Base-by-base conservation (phyloP, 2,888 invertebrate genomes). In the Polydrusus cervinus region DNA sequence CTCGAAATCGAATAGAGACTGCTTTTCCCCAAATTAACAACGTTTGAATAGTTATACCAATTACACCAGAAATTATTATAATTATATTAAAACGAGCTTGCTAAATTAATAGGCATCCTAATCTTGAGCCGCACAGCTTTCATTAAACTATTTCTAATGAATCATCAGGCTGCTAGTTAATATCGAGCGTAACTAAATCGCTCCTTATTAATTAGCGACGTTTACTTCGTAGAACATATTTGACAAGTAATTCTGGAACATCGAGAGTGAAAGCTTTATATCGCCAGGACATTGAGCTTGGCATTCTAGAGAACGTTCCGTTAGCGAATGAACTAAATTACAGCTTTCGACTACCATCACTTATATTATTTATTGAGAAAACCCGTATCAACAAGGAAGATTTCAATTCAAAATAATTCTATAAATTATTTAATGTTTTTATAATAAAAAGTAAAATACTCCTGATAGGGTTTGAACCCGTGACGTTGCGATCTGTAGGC, bases 301-400 rank as follows among this genome's bases (percentile, higher is more conserved):
- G 30, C 55, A 55, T 10, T 11, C 55, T 14, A n/a, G 11, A 55
- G n/a, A 25, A 55, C 30, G 55, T 55, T 25, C 13, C 55, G 25
- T 55, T 30, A 30, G n/a, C 30, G n/a, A 30, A 55, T 30, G 25
- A 30, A 55, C 55, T n/a, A n/a, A 55, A 30, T 55, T 55, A 55
- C 20, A 30, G 30, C n/a, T n/a, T n/a, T n/a, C n/a, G n/a, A n/a
- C n/a, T n/a, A n/a, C n/a, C n/a, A n/a, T n/a, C n/a, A n/a, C n/a
- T n/a, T n/a, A n/a, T n/a, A n/a, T n/a, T n/a, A n/a, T n/a, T n/a
- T n/a, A n/a, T n/a, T n/a, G n/a, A n/a, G n/a, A n/a, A n/a, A n/a
- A n/a, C n/a, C n/a, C n/a, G n/a, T n/a, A n/a, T n/a, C n/a, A n/a
- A n/a, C n/a, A n/a, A n/a, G n/a, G n/a, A n/a, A n/a, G n/a, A n/a